Evolutionary conservation across 2,797 vertebrate species (phyloP).

Genomic region (Cirrhinus molitorella): DNA sequence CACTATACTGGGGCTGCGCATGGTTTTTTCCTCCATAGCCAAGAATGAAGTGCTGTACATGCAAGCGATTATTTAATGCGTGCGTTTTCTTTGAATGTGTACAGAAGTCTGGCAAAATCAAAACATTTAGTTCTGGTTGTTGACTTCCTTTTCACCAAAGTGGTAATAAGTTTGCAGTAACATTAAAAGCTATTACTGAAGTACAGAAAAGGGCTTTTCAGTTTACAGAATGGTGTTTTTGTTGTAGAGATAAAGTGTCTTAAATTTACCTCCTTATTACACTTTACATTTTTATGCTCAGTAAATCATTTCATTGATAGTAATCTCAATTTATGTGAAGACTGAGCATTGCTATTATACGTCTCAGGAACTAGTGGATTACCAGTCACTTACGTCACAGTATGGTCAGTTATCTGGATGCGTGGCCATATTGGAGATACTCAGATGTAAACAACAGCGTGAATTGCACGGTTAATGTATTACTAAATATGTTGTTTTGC

Average conservation of each 20-base stretch:
- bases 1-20: neutral
- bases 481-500: too few species aligned
- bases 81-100: neutral
- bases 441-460: too few species aligned
- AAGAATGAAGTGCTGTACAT: neutral
- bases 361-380: too few species aligned
- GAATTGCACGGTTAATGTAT: too few species aligned
- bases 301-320: neutral
- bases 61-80: neutral
- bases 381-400: too few species aligned
- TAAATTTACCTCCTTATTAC: too few species aligned
- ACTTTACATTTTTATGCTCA: neutral
- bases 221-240: neutral
- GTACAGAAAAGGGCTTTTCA: neutral
- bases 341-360: too few species aligned
- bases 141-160: neutral
- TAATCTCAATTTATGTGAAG: too few species aligned
- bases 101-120: neutral
- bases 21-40: neutral
- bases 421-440: too few species aligned
- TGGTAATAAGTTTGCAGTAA: neutral
- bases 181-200: neutral
- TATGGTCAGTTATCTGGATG: too few species aligned
- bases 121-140: neutral
- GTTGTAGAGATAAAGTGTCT: neutral